Base-by-base conservation (phyloP, 2,888 invertebrate genomes). In the Atherix ibis region DNA sequence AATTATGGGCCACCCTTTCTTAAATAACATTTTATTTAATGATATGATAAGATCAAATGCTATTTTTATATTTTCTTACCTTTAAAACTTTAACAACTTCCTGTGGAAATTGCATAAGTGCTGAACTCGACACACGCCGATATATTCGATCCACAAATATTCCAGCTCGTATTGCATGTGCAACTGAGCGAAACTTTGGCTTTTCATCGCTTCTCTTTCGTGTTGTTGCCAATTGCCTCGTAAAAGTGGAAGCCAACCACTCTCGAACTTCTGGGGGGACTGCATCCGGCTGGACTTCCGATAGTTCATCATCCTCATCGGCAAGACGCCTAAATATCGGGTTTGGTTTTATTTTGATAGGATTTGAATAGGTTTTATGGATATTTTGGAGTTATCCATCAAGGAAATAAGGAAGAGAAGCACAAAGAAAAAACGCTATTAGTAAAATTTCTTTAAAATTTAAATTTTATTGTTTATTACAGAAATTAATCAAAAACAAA, bases 171-270 rank as follows among this genome's bases (percentile, higher is more conserved):
- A 94, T 92, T 45, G 92, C 94, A 56, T 94, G 89, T 29, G 94
- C 94, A 46, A 95, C 94, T 39, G 88, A 85, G 38, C 89, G 77
- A 66, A 92, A 92, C 64, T 87, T 82, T 10, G 85, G 83, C 53
- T 81, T 82, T 58, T 82, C 82, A 50, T 81, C 81, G 19, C 71
- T 72, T 62, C 73, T 73, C 52, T 76, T 70, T 45, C 79, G 73
- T 36, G 81, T 75, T 38, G 81, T 78, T 40, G 77, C 81, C 63
- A 82, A 67, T 60, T 88, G 88, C 44, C 91, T 71, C 24, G 94
- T 95, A 65, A 94, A 94, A 29, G 94, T 94, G 39, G 91, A 83
- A 38, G 92, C 91, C 58, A 94, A 66, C 94, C 94, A 94, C 62
- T 94, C 92, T 47, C 94, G 73, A 27, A 94, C 94, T 61, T 94